Evolutionary conservation across 2,888 invertebrate genomes (phyloP).

Genomic region (Cheilosia vulpina): DNA sequence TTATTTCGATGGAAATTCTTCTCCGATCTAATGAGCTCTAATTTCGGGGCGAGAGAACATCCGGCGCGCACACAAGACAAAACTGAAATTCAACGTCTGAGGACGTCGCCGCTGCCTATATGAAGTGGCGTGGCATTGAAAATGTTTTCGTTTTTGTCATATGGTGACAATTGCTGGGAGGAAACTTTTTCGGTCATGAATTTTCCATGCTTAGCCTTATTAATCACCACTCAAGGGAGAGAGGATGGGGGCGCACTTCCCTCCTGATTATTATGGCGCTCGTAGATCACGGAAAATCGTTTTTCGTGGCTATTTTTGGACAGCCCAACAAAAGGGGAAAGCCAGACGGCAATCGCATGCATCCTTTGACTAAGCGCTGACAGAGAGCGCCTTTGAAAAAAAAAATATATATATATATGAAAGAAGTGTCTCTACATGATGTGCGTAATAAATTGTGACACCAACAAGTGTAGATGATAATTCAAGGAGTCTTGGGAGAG

Average conservation of each 20-base stretch:
- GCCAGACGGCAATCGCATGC: constrained; percentile 19
- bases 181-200: constrained; percentile 31
- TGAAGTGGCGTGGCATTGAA: constrained; percentile 60
- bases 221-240: constrained; percentile 45
- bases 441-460: constrained; percentile 73
- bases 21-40: constrained; percentile 62
- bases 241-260: background rate
- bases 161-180: constrained; percentile 54
- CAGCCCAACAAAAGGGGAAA: constrained; percentile 12
- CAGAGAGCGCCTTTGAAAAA: constrained; percentile 7
- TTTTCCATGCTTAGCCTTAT: constrained; percentile 53
- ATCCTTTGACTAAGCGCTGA: constrained; percentile 64
- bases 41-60: constrained; percentile 68
- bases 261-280: constrained; percentile 50
- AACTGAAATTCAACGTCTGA: constrained; percentile 40
- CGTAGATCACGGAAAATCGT: constrained; percentile 60
- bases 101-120: constrained; percentile 43
- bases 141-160: constrained; percentile 26
- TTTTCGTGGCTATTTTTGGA: constrained; percentile 67
- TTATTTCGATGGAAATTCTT: constrained; percentile 37
- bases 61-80: constrained; percentile 44
- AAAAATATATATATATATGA: background rate
- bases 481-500: constrained; percentile 16
- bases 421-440: constrained; percentile 45
- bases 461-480: constrained; percentile 74